Evolutionary conservation across 2,113 vertebrate species (phyloP).

Genomic region (Calonectris borealis): DNA sequence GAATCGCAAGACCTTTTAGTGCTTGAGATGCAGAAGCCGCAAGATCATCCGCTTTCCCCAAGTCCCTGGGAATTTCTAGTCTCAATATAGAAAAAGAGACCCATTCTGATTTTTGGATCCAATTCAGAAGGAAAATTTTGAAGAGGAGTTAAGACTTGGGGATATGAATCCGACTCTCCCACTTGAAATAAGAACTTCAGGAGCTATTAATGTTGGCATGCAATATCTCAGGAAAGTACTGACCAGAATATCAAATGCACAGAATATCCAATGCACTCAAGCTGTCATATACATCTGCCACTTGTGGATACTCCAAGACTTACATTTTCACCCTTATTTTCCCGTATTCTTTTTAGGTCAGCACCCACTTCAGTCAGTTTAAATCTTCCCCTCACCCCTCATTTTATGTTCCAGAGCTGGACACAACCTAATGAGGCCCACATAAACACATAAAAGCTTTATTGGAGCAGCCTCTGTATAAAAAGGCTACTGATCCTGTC

Average conservation of each 20-base stretch:
- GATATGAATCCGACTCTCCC: background rate
- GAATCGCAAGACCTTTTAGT: background rate
- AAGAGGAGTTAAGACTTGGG: background rate
- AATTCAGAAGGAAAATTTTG: background rate
- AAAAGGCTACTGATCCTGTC: background rate
- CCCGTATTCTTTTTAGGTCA: background rate
- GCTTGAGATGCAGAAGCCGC: background rate
- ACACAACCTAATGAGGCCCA: background rate
- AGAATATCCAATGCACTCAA: background rate
- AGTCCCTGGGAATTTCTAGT: background rate
- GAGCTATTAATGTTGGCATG: accelerated
- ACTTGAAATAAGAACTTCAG: background rate
- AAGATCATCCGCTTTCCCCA: background rate
- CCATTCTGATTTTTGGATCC: background rate
- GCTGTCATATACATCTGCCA: background rate
- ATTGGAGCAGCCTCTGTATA: background rate
- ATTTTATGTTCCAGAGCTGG: background rate
- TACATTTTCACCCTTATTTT: background rate
- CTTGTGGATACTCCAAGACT: background rate
- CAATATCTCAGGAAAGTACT: background rate
- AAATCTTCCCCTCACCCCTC: background rate
- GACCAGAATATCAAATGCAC: background rate
- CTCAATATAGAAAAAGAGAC: background rate
- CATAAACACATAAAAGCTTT: background rate
- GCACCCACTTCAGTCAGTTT: background rate